Evolutionary conservation across 2,113 vertebrate genomes (phyloP).

Genomic region (Entelurus aequoreus): DNA sequence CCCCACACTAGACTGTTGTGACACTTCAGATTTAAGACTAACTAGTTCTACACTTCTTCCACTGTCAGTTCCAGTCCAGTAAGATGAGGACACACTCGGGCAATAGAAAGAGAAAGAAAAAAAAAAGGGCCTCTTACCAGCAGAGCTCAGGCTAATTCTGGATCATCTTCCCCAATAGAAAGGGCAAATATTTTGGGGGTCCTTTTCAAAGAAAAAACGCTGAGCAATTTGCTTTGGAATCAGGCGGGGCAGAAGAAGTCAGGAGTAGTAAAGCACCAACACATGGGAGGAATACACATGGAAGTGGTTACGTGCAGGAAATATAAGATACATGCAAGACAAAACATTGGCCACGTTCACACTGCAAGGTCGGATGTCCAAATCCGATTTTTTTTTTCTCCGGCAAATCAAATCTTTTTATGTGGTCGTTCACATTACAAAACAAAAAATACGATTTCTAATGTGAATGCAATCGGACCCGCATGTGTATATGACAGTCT

Average conservation of each 20-base stretch:
- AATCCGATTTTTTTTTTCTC: no score
- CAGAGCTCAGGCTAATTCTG: constrained; percentile 31
- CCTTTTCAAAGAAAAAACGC: constrained; percentile 25
- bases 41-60: no score
- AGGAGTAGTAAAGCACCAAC: constrained; percentile 9
- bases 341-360: constrained; percentile 9
- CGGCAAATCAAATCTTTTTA: no score
- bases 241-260: constrained; percentile 8
- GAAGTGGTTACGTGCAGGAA: constrained; percentile 38
- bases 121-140: constrained; percentile 20
- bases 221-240: constrained; percentile 22
- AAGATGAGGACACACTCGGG: constrained; percentile 30
- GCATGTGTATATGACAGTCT: no score
- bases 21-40: constrained; percentile 10
- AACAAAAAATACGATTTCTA: no score
- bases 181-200: constrained; percentile 15
- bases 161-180: constrained; percentile 27
- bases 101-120: constrained; percentile 24
- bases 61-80: constrained; percentile 1
- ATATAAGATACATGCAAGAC: constrained; percentile 21
- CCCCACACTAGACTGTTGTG: constrained; percentile 1
- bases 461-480: no score
- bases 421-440: no score
- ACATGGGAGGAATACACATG: neutral
- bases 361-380: no score